A percentile compares a stretch with the other conserved stretches of the same genome.
Conservation (phyloP, 2,888 invertebrate genomes). For the Vannuccia rotundouncinata region DNA sequence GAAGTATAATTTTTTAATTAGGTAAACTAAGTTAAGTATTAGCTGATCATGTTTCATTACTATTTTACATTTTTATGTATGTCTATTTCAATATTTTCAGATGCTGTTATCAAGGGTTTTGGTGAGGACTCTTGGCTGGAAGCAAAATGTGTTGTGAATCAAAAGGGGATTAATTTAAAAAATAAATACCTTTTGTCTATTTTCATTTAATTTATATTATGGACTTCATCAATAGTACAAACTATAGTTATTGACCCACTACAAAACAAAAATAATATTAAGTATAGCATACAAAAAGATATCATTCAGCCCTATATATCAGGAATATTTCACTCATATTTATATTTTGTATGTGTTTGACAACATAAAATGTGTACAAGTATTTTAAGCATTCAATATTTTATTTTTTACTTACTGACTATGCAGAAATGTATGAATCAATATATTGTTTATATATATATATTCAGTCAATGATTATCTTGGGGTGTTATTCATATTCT, state of each 20-base stretch:
- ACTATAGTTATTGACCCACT: no score
- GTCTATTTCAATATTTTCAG: not conserved
- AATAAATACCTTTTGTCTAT: not conserved
- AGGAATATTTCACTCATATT: not conserved
- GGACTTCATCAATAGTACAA: no score
- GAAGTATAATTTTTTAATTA: not conserved
- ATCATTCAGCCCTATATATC: no score
- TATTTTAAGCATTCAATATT: not conserved
- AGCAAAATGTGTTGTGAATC: not conserved
- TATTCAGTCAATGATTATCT: not conserved
- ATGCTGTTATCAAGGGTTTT: slow-evolving; percentile 1
- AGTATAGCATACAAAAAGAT: no score
- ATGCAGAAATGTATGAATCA: not conserved
- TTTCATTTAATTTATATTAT: no score
- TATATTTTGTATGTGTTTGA: not conserved
- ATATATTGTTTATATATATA: not conserved
- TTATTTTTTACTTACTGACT: not conserved
- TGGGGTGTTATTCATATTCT: not conserved
- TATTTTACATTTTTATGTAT: not conserved
- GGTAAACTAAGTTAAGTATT: not conserved
- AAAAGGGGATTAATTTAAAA: not conserved
- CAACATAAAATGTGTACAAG: not conserved
- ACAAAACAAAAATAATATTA: no score
- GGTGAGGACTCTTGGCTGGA: not conserved
- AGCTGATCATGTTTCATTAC: not conserved